Percentiles rank a stretch among this genome's conserved stretches.
Evolutionary conservation across 2,113 vertebrate genomes (phyloP).

Genomic region (Danionella cerebrum): DNA sequence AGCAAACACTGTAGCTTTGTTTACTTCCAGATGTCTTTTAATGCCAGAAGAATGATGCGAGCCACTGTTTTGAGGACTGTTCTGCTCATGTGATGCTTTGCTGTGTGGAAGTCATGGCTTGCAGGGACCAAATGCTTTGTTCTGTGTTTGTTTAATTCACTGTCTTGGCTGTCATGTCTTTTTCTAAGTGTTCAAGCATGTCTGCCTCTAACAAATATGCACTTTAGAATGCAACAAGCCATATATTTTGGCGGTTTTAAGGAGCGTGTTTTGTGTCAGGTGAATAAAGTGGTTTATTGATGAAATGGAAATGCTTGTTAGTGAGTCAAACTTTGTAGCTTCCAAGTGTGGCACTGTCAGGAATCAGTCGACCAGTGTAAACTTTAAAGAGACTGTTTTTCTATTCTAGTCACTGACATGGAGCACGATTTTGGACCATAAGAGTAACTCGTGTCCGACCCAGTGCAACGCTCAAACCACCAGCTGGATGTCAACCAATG

Average conservation of each 20-base stretch:
- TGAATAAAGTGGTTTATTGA: not conserved
- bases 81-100: not conserved
- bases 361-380: no score
- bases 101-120: not conserved
- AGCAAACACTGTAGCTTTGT: not conserved
- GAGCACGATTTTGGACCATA: no score
- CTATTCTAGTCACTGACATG: no score
- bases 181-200: slow-evolving; percentile 11
- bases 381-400: no score
- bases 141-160: not conserved
- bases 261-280: not conserved
- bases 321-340: no score
- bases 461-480: no score
- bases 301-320: not conserved
- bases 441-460: no score
- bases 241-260: not conserved
- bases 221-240: slow-evolving; percentile 8
- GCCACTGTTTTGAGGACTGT: not conserved
- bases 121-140: not conserved
- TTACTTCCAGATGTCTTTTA: not conserved
- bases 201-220: slow-evolving; percentile 11
- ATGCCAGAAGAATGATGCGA: not conserved
- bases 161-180: not conserved
- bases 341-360: no score
- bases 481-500: no score